Evolutionary conservation across 35 echinoderm and acorn worm genomes (phyloP).

Genomic region (Diadema setosum): DNA sequence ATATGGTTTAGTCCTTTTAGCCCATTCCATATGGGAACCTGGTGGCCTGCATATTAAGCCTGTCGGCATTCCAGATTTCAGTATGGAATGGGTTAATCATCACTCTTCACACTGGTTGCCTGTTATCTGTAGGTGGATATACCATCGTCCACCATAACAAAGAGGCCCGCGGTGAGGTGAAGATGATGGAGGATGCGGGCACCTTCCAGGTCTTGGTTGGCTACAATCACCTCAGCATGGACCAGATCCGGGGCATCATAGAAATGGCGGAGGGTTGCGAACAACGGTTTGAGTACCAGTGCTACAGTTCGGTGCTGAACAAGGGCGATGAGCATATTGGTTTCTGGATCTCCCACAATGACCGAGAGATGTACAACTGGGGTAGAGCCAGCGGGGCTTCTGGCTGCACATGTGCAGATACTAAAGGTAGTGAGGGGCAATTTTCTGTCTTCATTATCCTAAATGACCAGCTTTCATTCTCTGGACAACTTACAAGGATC

Average conservation of each 20-base stretch:
- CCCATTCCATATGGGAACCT: too few species aligned
- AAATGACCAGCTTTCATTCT: too few species aligned
- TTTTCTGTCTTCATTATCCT: too few species aligned
- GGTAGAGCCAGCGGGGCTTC: too few species aligned
- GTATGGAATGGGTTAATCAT: too few species aligned
- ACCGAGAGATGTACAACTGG: background rate
- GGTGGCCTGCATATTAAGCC: too few species aligned
- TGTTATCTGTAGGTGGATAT: background rate
- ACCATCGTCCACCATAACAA: background rate
- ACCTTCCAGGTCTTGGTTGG: background rate
- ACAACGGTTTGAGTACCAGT: background rate
- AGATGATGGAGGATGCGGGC: background rate
- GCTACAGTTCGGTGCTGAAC: background rate
- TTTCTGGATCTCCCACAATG: background rate
- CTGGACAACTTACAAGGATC: too few species aligned
- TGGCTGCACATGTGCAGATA: too few species aligned
- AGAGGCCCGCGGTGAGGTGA: background rate
- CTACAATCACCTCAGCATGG: background rate
- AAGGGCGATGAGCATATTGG: background rate
- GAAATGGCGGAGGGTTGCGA: background rate
- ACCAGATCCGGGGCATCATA: background rate
- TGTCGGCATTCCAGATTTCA: too few species aligned
- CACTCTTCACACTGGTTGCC: too few species aligned
- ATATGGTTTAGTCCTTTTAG: too few species aligned
- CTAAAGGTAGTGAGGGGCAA: too few species aligned